These are phyloP conservation scores for Euschistus heros DNA, from an alignment of 1,140 invertebrate species.

Conservation along the genomic window DNA sequence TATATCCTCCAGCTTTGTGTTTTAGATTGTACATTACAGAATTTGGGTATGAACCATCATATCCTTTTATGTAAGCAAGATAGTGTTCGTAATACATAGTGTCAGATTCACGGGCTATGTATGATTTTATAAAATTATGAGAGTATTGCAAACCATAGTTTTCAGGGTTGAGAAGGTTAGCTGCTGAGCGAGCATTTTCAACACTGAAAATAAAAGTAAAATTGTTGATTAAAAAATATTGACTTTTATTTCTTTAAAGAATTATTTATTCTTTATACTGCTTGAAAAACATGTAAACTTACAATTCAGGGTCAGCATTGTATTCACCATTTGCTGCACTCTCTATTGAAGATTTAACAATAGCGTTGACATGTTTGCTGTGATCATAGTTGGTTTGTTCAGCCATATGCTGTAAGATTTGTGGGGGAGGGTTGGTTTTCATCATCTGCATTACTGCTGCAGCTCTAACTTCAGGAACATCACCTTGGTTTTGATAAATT, in stretches of 20 bases:
- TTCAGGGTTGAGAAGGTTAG: conserved; percentile 41
- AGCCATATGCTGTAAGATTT: conserved; percentile 55
- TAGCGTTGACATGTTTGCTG: conserved; percentile 46
- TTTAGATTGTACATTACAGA: conserved; percentile 34
- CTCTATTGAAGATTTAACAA: conserved; percentile 46
- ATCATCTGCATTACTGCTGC: conserved; percentile 48
- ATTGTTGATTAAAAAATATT: too few species aligned
- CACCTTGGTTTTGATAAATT: conserved; percentile 50
- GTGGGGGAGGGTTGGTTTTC: conserved; percentile 42
- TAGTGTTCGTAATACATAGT: conserved; percentile 33
- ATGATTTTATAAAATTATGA: conserved; percentile 35
- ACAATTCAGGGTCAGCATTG: too few species aligned
- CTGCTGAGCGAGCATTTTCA: conserved; percentile 45
- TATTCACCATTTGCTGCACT: conserved; percentile 34
- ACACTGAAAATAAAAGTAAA: conserved; percentile 37
- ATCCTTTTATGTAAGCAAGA: conserved; percentile 40
- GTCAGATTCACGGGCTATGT: conserved; percentile 36
- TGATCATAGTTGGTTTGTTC: conserved; percentile 49
- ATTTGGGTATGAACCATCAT: conserved; percentile 43
- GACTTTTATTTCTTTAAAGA: too few species aligned
- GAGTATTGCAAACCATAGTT: conserved; percentile 47
- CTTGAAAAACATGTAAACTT: too few species aligned
- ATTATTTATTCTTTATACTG: too few species aligned
- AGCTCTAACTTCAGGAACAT: conserved; percentile 48
- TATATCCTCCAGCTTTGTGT: conserved; percentile 37